Evolutionary conservation across 2,113 vertebrate species (phyloP).

Genomic region (Poeciliopsis occidentalis): DNA sequence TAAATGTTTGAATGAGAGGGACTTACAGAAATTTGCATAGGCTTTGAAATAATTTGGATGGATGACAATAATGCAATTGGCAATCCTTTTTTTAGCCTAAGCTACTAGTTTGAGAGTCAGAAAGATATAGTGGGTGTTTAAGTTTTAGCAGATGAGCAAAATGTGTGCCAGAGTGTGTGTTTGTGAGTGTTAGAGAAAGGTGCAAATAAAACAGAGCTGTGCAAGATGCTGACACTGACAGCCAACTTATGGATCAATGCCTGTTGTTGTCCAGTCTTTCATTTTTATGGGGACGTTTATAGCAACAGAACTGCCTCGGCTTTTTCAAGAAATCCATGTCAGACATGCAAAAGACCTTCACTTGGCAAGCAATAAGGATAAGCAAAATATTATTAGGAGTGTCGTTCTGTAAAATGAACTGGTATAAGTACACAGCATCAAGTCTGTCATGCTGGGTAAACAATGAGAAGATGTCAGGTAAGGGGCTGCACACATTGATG

Average conservation of each 20-base stretch:
- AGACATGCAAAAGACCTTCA: too few relatives aligned
- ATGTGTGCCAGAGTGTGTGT: not conserved
- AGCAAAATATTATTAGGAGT: not conserved
- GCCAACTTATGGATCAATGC: not conserved
- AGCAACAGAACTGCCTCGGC: not conserved
- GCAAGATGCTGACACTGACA: not conserved
- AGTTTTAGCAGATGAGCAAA: not conserved
- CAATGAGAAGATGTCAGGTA: too few relatives aligned
- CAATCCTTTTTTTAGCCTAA: conserved; percentile 10
- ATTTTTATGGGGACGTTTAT: not conserved
- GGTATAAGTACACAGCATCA: not conserved
- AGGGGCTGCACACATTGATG: too few relatives aligned
- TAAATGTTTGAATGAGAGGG: not conserved
- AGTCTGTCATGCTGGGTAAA: not conserved
- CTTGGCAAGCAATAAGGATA: not conserved
- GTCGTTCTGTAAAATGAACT: not conserved
- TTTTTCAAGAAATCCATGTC: not conserved
- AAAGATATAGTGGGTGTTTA: not conserved
- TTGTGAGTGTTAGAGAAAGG: not conserved
- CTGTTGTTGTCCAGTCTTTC: not conserved
- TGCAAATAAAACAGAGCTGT: not conserved
- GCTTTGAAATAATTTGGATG: not conserved
- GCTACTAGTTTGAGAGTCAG: not conserved
- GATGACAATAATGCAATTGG: conserved; percentile 1
- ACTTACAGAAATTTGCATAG: not conserved